Base-by-base conservation (phyloP, 2,888 invertebrate genomes). In the Capitulum mitella region DNA sequence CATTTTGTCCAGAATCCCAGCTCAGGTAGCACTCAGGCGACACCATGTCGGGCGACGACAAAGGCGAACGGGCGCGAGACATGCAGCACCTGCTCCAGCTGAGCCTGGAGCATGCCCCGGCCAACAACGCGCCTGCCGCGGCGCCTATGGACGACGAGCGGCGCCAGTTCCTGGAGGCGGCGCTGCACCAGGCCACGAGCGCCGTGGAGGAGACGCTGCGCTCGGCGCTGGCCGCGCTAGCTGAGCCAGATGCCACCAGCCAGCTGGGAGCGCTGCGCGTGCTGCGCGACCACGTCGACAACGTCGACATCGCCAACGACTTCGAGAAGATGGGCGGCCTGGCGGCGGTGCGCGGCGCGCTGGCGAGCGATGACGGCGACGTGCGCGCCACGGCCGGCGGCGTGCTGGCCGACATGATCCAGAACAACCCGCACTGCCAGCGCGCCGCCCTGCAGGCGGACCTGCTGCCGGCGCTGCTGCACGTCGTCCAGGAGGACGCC, bases 391-490 rank as follows among this genome's bases (percentile, higher is more conserved):
- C 43, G 10, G 76, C 76, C 8, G 76, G 43, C 76, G 76, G 76
- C 32, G 76, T 32, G 29, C 29, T 76, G 16, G 76, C 46, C 76
- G 76, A 76, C 46, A 76, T 76, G 76, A 0, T 76, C 29, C 76
- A 76, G 76, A 46, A 76, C 46, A 76, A 76, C 46, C 76, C 76
- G 76, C 76, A 76, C 14, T 76, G 76, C 32, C 76, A 76, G 76
- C 43, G 29, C 19, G 43, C 76, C 46, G 29, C 46, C 8, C 16
- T 32, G n/a, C 16, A 43, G 22, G 16, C 8, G 19, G 46, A 46
- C 32, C 76, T 76, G 76, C 76, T 76, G 43, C 46, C 76, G 12
- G 3, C 6, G 43, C 76, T 76, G 76, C 76, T 76, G 19, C 29
- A 46, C 29, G 40, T 46, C 46, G 76, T 76, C 46, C 46, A 16